These are phyloP conservation scores for Lampris megalopsis DNA, from an alignment of 2,113 vertebrate species.

Conservation along the genomic window DNA sequence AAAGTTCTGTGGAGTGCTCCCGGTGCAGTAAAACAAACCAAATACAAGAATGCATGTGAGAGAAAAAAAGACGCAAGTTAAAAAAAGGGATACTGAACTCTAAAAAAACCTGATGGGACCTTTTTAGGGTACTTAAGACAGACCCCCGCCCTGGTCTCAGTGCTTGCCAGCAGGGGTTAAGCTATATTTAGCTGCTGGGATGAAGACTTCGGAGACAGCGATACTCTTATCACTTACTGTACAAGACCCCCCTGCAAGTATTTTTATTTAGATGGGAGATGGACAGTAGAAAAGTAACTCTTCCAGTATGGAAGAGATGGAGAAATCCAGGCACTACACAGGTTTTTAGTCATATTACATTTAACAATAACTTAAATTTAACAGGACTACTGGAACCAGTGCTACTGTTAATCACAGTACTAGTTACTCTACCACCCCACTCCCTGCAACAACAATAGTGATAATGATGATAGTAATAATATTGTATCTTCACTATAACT, in stretches of 20 bases:
- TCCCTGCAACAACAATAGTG: too few relatives aligned
- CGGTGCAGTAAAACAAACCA: too few relatives aligned
- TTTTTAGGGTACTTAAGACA: slow-evolving; percentile 79
- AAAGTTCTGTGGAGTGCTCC: too few relatives aligned
- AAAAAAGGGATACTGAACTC: too few relatives aligned
- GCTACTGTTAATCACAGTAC: too few relatives aligned
- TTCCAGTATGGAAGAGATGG: background rate
- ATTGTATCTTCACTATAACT: too few relatives aligned
- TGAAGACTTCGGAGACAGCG: slow-evolving; percentile 55
- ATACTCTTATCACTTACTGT: slow-evolving; percentile 68
- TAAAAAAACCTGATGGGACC: slow-evolving; percentile 56
- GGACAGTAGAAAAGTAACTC: background rate
- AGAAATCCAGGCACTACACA: background rate
- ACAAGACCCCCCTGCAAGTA: slow-evolving; percentile 45
- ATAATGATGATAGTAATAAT: too few relatives aligned
- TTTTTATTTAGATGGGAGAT: slow-evolving; percentile 37
- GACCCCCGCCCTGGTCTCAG: slow-evolving; percentile 55
- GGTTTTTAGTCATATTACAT: too few relatives aligned
- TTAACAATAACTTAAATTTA: too few relatives aligned
- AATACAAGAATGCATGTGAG: background rate
- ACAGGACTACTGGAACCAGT: too few relatives aligned
- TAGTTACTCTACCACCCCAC: too few relatives aligned
- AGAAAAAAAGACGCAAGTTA: too few relatives aligned
- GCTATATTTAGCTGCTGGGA: slow-evolving; percentile 79
- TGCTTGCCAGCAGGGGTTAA: slow-evolving; percentile 63